Base-by-base conservation (phyloP, 2,888 invertebrate species). In the Macrosoma leucophasiata region DNA sequence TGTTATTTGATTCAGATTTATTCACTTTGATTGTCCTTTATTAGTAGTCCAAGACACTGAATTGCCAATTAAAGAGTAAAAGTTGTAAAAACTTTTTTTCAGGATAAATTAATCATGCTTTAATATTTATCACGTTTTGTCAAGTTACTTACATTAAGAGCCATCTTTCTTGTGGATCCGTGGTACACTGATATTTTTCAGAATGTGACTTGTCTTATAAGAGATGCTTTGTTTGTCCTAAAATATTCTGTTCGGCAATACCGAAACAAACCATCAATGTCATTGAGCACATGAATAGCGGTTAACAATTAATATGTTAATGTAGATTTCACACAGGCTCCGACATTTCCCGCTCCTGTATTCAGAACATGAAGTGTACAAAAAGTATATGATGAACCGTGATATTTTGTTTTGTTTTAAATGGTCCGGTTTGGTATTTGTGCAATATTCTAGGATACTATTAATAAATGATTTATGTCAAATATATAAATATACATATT, bases 221-320 rank as follows among this genome's bases (percentile, higher is more conserved):
- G 68, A 69, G 68, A 48, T 52, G 55, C 64, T 68, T 75, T 73
- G 71, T 74, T 72, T 63, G 60, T 58, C 48, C 47, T 65, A 68
- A 82, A 74, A 72, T 79, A 78, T 79, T 62, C 73, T 62, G 64
- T 77, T 72, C 74, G 62, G 75, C 72, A 76, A 81, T 66, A 79
- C 75, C 75, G 77, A 81, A 75, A 81, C 81, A 74, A 82, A 82
- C 68, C 68, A 72, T 68, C 82, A 82, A 82, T 82, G 84, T 78
- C 82, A 65, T 65, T 66, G 62, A 72, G 62, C 62, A 62, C 55
- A 58, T 74, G 75, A 79, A 81, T 69, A 74, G 75, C 46, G 56
- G 56, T 49, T 42, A 68, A 82, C 79, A 84, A 82, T 79, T 65
- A 74, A 75, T 69, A 82, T 81, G 82, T 49, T 66, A 81, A 82